These are phyloP conservation scores for Gadopsis bispinosus DNA, from an alignment of 2,797 vertebrate genomes.

Conservation along the genomic window DNA sequence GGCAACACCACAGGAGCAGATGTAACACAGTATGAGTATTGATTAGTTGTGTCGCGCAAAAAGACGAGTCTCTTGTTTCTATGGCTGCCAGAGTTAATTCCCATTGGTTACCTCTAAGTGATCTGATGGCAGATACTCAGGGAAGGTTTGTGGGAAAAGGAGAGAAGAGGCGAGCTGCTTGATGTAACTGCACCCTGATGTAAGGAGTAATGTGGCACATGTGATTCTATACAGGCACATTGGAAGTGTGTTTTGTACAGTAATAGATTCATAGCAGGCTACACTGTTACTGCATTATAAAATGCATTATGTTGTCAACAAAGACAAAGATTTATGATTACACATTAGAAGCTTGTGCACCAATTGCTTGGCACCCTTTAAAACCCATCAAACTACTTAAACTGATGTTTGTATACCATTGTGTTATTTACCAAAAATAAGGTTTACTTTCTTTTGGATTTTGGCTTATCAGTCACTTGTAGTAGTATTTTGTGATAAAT, in stretches of 20 bases:
- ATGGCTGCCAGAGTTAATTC: constrained; percentile 55
- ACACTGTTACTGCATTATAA: constrained; percentile 4
- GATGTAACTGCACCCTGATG: constrained; percentile 27
- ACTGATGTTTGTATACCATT: constrained; percentile 19
- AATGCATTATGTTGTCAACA: neutral
- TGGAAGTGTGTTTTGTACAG: neutral
- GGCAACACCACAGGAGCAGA: too few species aligned
- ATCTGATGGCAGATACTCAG: constrained; percentile 38
- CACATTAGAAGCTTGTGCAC: neutral
- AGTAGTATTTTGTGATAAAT: neutral
- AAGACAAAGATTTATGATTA: neutral
- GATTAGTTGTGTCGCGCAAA: constrained; percentile 59
- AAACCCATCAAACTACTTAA: constrained; percentile 35
- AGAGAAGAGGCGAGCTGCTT: constrained; percentile 13
- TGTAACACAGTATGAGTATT: constrained; percentile 30
- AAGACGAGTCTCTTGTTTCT: constrained; percentile 61
- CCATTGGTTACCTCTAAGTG: constrained; percentile 48
- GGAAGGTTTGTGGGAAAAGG: constrained; percentile 11
- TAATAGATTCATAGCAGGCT: neutral
- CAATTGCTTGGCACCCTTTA: constrained; percentile 8
- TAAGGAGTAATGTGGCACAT: constrained; percentile 10
- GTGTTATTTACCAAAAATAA: constrained; percentile 30
- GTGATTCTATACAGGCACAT: constrained; percentile 15
- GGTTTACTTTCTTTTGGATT: neutral
- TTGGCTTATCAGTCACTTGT: neutral